Base-by-base conservation (phyloP, 1,140 invertebrate genomes). In the Drosophila carrolli region DNA sequence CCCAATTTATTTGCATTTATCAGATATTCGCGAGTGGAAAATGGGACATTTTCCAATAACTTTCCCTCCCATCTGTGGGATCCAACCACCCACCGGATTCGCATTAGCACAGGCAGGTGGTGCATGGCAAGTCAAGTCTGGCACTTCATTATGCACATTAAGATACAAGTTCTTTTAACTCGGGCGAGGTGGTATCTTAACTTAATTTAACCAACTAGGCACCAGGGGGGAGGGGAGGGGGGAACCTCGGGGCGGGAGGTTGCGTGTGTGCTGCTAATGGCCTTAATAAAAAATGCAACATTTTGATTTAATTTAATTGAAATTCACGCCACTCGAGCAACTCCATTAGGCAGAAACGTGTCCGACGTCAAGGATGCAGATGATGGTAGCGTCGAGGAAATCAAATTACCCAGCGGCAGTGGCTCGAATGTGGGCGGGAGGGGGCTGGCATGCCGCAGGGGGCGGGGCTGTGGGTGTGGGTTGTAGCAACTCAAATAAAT, bases 231-330 rank as follows among this genome's bases (percentile, higher is more conserved):
- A 0, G 16, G 16, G 1, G 55, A 27, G 16, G 29, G 55, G 35
- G 14, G 29, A 38, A 10, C 37, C 37, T 38, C 37, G 8, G 11
- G 27, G 19, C 14, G 37, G 13, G 37, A 10, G 37, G 14, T 44
- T 43, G 59, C 48, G 73, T 62, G 35, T 60, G 53, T 66, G 53
- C 65, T 66, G 70, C 79, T 89, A 89, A 89, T 89, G 84, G 84
- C 48, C 84, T 85, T 84, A 89, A 89, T 89, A 89, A 89, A 89
- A 89, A 89, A 89, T 89, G 84, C 80, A 84, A 89, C 84, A 89
- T 89, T 89, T 89, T 89, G 84, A 89, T 89, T 89, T 89, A 89
- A 89, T 89, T 89, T 74, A 89, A 89, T 89, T 89, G 85, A 89
- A 89, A 89, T 89, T 89, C 84, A 89, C 84, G 84, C 84, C 80